A percentile compares a stretch with the other conserved stretches of the same genome.
These are phyloP conservation scores for Amphibalanus amphitrite DNA, from an alignment of 1,140 invertebrate species.

Conservation along the genomic window DNA sequence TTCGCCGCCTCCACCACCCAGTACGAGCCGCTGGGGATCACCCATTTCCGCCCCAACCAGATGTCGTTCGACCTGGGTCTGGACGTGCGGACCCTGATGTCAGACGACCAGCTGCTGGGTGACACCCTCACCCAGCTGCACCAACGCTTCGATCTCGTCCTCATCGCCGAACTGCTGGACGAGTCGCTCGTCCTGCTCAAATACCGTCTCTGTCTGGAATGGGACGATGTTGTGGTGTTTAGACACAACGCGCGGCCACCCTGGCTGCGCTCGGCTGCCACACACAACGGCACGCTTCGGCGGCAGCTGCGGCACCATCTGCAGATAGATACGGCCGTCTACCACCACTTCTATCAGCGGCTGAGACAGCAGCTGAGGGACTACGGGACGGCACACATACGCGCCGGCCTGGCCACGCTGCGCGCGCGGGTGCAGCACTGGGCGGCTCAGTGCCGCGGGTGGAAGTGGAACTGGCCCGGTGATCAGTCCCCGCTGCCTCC, in stretches of 20 bases:
- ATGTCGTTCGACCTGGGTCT: slow-evolving; percentile 7
- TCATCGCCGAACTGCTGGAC: slow-evolving; percentile 34
- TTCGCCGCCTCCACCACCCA: neutral
- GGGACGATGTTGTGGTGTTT: slow-evolving; percentile 28
- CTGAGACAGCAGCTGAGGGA: neutral
- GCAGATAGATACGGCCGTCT: slow-evolving; percentile 14
- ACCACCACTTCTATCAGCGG: slow-evolving; percentile 13
- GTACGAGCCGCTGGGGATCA: neutral
- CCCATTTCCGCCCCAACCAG: slow-evolving; percentile 4
- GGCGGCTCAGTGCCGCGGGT: neutral
- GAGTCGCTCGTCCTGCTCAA: slow-evolving; percentile 32
- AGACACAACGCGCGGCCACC: slow-evolving; percentile 23
- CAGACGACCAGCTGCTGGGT: neutral
- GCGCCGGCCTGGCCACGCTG: neutral
- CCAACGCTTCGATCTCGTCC: slow-evolving; percentile 30
- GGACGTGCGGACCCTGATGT: neutral
- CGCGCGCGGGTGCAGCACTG: neutral
- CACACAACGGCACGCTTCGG: slow-evolving; percentile 10
- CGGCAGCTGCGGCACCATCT: slow-evolving; percentile 14
- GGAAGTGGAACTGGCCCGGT: neutral
- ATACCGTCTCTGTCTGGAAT: slow-evolving; percentile 30
- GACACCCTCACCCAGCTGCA: neutral
- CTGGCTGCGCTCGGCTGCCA: slow-evolving; percentile 12
- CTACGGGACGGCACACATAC: neutral
- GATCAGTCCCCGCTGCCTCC: neutral